phyloP scores from a whole-genome alignment of 2,113 vertebrate genomes.

The Hirundichthys speculiger region DNA sequence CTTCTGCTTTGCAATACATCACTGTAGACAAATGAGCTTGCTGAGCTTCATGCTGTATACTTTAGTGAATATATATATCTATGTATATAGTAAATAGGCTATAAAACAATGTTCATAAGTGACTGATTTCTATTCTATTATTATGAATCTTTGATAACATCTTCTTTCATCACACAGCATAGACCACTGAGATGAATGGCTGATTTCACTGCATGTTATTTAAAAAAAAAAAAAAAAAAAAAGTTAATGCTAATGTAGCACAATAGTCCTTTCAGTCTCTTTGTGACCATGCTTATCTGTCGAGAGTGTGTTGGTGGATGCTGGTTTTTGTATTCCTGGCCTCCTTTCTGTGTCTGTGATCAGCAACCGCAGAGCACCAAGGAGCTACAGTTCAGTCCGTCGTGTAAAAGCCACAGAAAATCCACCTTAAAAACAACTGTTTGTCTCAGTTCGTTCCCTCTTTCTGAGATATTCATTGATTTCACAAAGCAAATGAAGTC shows the following conservation, averaged over 20 bases:
- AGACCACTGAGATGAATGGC: slow-evolving; percentile 23
- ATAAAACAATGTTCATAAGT: slow-evolving; percentile 56
- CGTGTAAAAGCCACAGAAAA: neutral
- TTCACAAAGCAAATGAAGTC: too few species aligned
- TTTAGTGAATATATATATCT: slow-evolving; percentile 70
- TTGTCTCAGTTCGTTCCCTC: neutral
- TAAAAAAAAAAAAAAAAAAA: slow-evolving; percentile 45
- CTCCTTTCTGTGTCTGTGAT: slow-evolving; percentile 10
- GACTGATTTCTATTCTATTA: slow-evolving; percentile 53
- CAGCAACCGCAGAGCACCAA: slow-evolving; percentile 30
- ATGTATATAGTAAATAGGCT: slow-evolving; percentile 54
- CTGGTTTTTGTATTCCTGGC: neutral
- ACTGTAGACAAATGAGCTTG: slow-evolving; percentile 51
- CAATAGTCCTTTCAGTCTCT: slow-evolving; percentile 66
- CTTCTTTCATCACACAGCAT: slow-evolving; percentile 29
- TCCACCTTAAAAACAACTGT: slow-evolving; percentile 6
- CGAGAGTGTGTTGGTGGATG: slow-evolving; percentile 22
- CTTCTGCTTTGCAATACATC: slow-evolving; percentile 51
- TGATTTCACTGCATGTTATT: slow-evolving; percentile 64
- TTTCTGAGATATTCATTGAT: too few species aligned
- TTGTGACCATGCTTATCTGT: slow-evolving; percentile 29
- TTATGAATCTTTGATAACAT: slow-evolving; percentile 35
- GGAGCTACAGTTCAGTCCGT: slow-evolving; percentile 27
- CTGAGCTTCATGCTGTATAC: slow-evolving; percentile 64
- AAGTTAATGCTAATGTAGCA: slow-evolving; percentile 84